Evolutionary conservation across 1,140 invertebrate genomes (phyloP), one percentile per base, ranked within the genome.

Genomic region (Drosophila nikananu): DNA sequence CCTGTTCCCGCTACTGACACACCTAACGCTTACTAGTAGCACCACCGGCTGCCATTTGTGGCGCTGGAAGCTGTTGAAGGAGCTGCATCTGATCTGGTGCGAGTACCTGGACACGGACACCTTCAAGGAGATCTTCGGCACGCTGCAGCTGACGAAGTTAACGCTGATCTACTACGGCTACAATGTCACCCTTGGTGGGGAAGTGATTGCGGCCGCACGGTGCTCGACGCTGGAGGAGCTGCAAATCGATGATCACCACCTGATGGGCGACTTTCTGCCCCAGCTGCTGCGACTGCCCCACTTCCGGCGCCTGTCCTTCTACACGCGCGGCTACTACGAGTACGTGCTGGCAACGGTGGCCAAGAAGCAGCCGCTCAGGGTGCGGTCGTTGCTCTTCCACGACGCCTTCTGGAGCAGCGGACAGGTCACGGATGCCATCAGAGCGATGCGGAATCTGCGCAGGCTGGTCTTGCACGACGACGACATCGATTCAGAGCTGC

Each of bases 231-330:
- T 87, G 17, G 73, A 87, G 30, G 83, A 87, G 62, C 44, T 87
- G 8, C 42, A 61, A 2, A 72, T 87, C 13, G 80, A 87, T n/a
- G 84, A 87, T 71, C 83, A 87, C 27, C 83, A 87, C 15, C 46
- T 87, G 61, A 15, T 83, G 21, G 64, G 73, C 5, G 39, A 51
- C 2, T 79, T 80, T 17, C 23, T 87, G 30, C 44, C 30, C 5
- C 71, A 62, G 8, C 13, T 87, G 17, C 21, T 87, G 25, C 17
- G 32, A 9, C 21, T 86, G 61, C 71, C 77, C 2, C n/a, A 54
- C 5, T 51, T 87, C n/a, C 57, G 62, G 0, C 72, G 73, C 3
- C 35, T 87, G 10, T 54, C 49, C 1, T 83, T 82, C 19, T 87
- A 87, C 51, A 87, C 83, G 2, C 77, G 83, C 0, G 73, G 83